phyloP scores from a whole-genome alignment of 2,113 vertebrate species.

The Coptodon rendalli region DNA sequence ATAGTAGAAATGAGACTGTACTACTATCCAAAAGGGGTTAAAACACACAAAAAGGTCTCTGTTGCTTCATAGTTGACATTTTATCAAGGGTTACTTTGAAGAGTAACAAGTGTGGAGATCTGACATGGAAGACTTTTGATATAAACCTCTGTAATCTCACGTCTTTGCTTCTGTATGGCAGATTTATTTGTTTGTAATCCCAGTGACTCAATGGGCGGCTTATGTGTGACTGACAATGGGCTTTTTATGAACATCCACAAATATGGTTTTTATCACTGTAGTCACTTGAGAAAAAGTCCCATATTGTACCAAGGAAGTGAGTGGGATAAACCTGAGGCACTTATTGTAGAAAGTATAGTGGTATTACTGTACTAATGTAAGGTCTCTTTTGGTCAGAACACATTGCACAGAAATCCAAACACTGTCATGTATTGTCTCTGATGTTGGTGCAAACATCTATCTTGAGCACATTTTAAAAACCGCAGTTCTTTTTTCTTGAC shows the following conservation, averaged over 20 bases:
- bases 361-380: background rate
- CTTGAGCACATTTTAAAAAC: background rate
- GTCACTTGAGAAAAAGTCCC: background rate
- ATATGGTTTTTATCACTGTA: background rate
- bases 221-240: background rate
- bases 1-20: background rate
- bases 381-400: background rate
- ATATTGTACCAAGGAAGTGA: background rate
- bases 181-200: background rate
- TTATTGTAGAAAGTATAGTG: background rate
- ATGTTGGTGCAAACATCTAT: background rate
- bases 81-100: background rate
- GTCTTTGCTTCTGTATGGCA: background rate
- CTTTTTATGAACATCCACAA: background rate
- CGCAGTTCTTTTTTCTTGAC: background rate
- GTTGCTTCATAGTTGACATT: background rate
- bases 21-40: background rate
- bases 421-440: background rate
- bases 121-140: background rate
- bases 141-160: background rate
- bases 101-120: background rate
- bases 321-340: background rate
- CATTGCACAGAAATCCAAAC: background rate
- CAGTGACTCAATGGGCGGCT: slow-evolving; percentile 2
- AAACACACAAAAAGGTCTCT: background rate